Conservation (phyloP, 2,888 invertebrate genomes). For the Apamea monoglypha region DNA sequence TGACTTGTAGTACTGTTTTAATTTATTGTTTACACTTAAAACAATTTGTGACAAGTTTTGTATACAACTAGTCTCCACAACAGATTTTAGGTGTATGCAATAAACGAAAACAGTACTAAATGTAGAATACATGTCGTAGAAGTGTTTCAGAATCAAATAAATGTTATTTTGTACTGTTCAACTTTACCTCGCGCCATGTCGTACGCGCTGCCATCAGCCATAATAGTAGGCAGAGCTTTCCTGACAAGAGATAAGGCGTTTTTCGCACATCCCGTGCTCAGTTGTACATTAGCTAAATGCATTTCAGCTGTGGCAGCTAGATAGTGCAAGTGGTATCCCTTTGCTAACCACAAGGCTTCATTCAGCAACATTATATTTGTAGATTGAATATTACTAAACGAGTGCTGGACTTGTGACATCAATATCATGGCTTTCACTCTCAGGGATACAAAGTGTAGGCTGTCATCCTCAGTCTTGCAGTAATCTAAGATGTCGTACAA, state of each 20-base stretch:
- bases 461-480: slow-evolving; percentile 88
- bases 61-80: neutral
- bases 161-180: slow-evolving; percentile 1
- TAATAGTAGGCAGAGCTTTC: slow-evolving; percentile 92
- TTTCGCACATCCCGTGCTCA: slow-evolving; percentile 93
- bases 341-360: slow-evolving; percentile 93
- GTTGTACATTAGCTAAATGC: slow-evolving; percentile 94
- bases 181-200: slow-evolving; percentile 93
- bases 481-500: slow-evolving; percentile 89
- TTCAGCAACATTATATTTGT: slow-evolving; percentile 91
- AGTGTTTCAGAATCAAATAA: neutral
- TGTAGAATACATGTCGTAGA: neutral
- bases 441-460: slow-evolving; percentile 88
- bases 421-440: slow-evolving; percentile 93
- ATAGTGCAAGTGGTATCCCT: slow-evolving; percentile 94
- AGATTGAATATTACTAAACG: slow-evolving; percentile 90
- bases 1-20: neutral
- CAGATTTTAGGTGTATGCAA: neutral
- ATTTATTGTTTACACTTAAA: neutral
- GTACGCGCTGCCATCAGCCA: slow-evolving; percentile 95
- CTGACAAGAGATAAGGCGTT: slow-evolving; percentile 94
- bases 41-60: neutral
- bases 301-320: slow-evolving; percentile 94
- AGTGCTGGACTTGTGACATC: slow-evolving; percentile 91
- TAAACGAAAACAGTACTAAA: neutral